A percentile compares a stretch with the other conserved stretches of the same genome.
Evolutionary conservation across 2,888 invertebrate genomes (phyloP).

Genomic region (Bugulina stolonifera): DNA sequence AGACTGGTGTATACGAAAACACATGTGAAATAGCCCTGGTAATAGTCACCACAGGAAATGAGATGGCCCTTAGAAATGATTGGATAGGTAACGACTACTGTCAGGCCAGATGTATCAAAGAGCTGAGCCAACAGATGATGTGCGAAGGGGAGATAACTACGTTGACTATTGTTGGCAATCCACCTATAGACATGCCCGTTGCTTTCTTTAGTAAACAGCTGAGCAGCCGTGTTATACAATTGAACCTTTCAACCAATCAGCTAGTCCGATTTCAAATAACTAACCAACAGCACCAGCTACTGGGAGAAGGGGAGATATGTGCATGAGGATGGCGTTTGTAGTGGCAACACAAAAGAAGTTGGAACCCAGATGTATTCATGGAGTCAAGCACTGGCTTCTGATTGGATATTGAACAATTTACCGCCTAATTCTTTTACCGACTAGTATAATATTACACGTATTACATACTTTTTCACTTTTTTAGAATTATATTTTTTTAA

Average conservation of each 20-base stretch:
- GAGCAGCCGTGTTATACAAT: not conserved
- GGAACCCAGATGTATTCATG: no score
- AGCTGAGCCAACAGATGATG: slow-evolving; percentile 19
- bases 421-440: no score
- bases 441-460: no score
- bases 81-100: not conserved
- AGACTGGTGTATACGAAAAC: not conserved
- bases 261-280: not conserved
- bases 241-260: not conserved
- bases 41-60: not conserved
- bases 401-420: no score
- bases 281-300: not conserved
- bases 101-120: not conserved
- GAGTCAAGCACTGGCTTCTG: no score
- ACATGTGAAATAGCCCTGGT: not conserved
- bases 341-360: no score
- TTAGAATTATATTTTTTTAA: no score
- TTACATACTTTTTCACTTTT: no score
- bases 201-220: slow-evolving; percentile 21
- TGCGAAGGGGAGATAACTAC: slow-evolving; percentile 17
- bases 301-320: slow-evolving; percentile 15
- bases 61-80: slow-evolving; percentile 1
- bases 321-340: not conserved
- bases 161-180: not conserved
- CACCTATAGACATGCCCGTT: not conserved